Conservation (phyloP, 2,888 invertebrate species). For the Amiota communis region DNA sequence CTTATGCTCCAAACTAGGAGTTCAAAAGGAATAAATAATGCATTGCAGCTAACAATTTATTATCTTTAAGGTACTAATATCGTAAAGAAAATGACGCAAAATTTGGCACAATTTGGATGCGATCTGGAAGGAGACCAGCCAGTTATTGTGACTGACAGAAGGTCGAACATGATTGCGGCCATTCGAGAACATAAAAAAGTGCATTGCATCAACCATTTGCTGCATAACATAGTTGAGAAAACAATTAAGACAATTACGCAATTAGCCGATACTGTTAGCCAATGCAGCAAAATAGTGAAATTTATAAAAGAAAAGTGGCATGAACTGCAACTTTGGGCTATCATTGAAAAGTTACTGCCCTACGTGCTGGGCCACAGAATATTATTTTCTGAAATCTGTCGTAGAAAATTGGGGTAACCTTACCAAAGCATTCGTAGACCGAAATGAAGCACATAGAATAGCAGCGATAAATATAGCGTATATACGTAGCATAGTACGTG, state of each 20-base stretch:
- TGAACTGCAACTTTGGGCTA: conserved; percentile 26
- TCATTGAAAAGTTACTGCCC: conserved; percentile 37
- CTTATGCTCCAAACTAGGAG: no score
- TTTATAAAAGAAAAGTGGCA: conserved; percentile 22
- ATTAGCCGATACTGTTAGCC: conserved; percentile 22
- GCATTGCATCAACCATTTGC: conserved; percentile 23
- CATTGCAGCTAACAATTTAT: conserved; percentile 12
- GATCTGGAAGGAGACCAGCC: conserved; percentile 5
- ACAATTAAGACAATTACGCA: conserved; percentile 21
- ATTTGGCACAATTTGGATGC: conserved; percentile 10
- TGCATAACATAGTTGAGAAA: conserved; percentile 30
- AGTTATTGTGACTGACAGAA: conserved; percentile 13
- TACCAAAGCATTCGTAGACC: background rate
- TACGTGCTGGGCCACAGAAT: conserved; percentile 28
- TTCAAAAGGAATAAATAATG: no score
- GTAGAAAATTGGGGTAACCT: background rate
- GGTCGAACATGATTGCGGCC: conserved; percentile 1
- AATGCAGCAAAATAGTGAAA: conserved; percentile 33
- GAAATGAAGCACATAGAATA: conserved; percentile 7
- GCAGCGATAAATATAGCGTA: conserved; percentile 12
- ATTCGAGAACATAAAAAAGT: background rate
- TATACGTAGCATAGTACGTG: conserved; percentile 10
- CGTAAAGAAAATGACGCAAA: background rate
- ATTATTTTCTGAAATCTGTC: conserved; percentile 23
- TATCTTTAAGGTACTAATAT: conserved; percentile 11